These are phyloP conservation scores for Actias luna DNA, from an alignment of 2,888 invertebrate genomes.

Conservation along the genomic window DNA sequence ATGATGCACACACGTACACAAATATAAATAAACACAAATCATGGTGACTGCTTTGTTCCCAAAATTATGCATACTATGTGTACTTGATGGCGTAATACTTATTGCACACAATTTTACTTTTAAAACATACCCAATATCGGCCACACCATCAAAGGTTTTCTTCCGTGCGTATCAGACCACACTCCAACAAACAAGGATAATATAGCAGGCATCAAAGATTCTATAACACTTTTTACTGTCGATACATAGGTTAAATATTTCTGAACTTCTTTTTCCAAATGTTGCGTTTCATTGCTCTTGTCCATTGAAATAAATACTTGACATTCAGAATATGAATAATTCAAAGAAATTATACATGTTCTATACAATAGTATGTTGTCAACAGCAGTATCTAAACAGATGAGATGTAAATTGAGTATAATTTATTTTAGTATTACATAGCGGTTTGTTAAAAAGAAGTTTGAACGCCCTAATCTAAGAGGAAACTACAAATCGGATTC, in stretches of 20 bases:
- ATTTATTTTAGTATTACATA: no score
- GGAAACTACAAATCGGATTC: no score
- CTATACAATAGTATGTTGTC: conserved; percentile 87
- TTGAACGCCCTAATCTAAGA: no score
- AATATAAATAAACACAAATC: no score
- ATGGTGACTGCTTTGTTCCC: no score
- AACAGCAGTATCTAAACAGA: conserved; percentile 78
- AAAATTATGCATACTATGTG: no score
- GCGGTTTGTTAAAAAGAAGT: no score
- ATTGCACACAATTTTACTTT: background rate
- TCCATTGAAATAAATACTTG: conserved; percentile 72
- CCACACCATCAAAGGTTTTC: conserved; percentile 85
- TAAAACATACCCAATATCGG: conserved; percentile 82
- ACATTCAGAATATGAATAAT: conserved; percentile 83
- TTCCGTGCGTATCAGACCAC: conserved; percentile 91
- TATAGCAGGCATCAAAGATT: conserved; percentile 85
- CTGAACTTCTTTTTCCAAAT: conserved; percentile 80
- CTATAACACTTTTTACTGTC: conserved; percentile 83
- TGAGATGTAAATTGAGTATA: no score
- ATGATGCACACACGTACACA: no score
- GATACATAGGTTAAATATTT: conserved; percentile 84
- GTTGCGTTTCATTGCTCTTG: conserved; percentile 75
- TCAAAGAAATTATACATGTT: conserved; percentile 84
- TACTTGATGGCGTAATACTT: no score
- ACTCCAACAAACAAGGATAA: conserved; percentile 88